Evolutionary conservation across 2,113 vertebrate species (phyloP).

Genomic region (Haplochromis vanheusdeni): DNA sequence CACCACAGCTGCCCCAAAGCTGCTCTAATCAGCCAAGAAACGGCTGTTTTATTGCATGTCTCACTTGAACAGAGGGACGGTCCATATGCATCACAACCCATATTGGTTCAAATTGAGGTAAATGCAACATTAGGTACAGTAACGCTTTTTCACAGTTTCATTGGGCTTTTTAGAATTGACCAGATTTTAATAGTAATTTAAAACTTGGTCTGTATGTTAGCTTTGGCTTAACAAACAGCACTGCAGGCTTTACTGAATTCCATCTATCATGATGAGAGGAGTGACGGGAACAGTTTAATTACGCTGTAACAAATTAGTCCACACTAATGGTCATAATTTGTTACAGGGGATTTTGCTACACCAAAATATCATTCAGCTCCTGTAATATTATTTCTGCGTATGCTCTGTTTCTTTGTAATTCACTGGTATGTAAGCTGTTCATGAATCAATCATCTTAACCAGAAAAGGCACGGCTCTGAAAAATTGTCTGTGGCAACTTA

Average conservation of each 20-base stretch:
- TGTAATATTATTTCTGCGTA: not conserved
- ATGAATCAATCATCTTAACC: constrained; percentile 2
- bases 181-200: not conserved
- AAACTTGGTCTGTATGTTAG: not conserved
- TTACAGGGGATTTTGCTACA: not conserved
- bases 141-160: not conserved
- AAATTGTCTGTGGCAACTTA: constrained; percentile 21
- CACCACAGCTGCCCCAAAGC: not conserved
- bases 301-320: not conserved
- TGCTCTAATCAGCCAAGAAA: constrained; percentile 4
- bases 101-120: not conserved
- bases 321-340: not conserved
- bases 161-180: not conserved
- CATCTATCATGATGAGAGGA: not conserved
- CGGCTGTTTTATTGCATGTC: not conserved
- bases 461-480: not conserved
- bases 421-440: not conserved
- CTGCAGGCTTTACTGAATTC: not conserved
- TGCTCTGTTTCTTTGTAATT: not conserved
- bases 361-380: not conserved
- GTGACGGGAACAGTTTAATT: not conserved
- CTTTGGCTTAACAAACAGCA: not conserved
- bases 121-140: not conserved
- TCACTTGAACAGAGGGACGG: not conserved
- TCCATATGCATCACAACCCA: not conserved